phyloP scores from a whole-genome alignment of 2,888 invertebrate genomes.

The Hirtodrosophila alboralis region DNA sequence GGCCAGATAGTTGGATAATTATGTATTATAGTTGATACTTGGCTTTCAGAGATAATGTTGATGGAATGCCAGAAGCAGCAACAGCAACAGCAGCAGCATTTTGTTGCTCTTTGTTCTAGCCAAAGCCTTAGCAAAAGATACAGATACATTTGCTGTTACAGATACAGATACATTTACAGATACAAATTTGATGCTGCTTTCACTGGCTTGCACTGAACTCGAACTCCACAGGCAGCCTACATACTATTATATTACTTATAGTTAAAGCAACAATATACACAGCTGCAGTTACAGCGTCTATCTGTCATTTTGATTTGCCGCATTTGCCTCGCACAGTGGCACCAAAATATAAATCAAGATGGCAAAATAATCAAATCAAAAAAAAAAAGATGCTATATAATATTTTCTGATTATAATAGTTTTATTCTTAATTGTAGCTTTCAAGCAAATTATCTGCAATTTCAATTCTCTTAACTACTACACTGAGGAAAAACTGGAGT shows the following conservation, averaged over 20 bases:
- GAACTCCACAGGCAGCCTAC: slow-evolving; percentile 22
- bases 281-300: slow-evolving; percentile 51
- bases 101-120: too few relatives aligned
- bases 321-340: slow-evolving; percentile 53
- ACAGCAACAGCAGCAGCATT: slow-evolving; percentile 13
- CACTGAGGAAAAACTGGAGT: too few relatives aligned
- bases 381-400: too few relatives aligned
- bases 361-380: too few relatives aligned
- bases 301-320: slow-evolving; percentile 73
- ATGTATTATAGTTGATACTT: slow-evolving; percentile 56
- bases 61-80: slow-evolving; percentile 40
- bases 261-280: slow-evolving; percentile 19
- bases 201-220: slow-evolving; percentile 48
- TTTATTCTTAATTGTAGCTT: too few relatives aligned
- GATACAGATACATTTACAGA: slow-evolving; percentile 9
- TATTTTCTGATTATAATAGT: too few relatives aligned
- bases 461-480: too few relatives aligned
- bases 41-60: slow-evolving; percentile 33
- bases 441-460: too few relatives aligned
- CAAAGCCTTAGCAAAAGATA: slow-evolving; percentile 8
- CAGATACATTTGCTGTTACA: slow-evolving; percentile 7
- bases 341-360: too few relatives aligned
- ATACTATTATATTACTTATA: slow-evolving; percentile 9
- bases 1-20: slow-evolving; percentile 67
- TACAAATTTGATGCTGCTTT: slow-evolving; percentile 61